Evolutionary conservation across 2,888 invertebrate species (phyloP).

Genomic region (Bedellia somnulentella): DNA sequence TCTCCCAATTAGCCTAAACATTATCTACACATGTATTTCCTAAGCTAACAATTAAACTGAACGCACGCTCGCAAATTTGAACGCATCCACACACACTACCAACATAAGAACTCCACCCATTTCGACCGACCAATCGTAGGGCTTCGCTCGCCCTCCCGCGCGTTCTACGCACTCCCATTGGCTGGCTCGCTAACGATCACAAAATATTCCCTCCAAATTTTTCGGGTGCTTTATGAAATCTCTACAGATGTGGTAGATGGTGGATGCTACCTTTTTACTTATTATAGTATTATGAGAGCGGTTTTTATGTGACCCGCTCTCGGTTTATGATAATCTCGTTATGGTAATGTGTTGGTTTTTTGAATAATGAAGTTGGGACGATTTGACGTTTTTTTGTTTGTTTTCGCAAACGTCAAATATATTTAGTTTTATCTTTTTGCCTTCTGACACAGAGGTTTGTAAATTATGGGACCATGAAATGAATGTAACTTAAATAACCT

Average conservation of each 20-base stretch:
- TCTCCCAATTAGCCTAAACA: conserved; percentile 1
- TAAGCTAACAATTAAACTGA: conserved; percentile 29
- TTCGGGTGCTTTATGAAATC: conserved; percentile 26
- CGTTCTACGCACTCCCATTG: conserved; percentile 26
- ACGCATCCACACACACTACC: conserved; percentile 29
- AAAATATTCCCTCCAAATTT: conserved; percentile 46
- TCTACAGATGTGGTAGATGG: conserved; percentile 21
- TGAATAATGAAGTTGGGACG: conserved; percentile 31
- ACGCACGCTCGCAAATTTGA: conserved; percentile 24
- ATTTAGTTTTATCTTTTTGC: too few species aligned
- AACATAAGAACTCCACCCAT: conserved; percentile 32
- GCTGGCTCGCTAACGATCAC: conserved; percentile 38
- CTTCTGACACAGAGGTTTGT: too few species aligned
- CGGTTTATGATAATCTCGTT: conserved; percentile 50
- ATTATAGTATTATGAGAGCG: conserved; percentile 29
- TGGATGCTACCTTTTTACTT: conserved; percentile 29
- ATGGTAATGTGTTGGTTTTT: conserved; percentile 35
- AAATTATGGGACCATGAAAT: too few species aligned
- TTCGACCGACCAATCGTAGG: conserved; percentile 31
- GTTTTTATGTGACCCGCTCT: conserved; percentile 29
- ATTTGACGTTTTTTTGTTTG: too few species aligned
- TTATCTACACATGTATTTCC: conserved; percentile 14
- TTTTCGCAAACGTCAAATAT: too few species aligned
- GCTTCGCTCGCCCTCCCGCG: conserved; percentile 34
- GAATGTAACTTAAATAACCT: too few species aligned